These are phyloP conservation scores for Pachyseris speciosa DNA, from an alignment of 64 coral and sea anemone species.

Conservation along the genomic window DNA sequence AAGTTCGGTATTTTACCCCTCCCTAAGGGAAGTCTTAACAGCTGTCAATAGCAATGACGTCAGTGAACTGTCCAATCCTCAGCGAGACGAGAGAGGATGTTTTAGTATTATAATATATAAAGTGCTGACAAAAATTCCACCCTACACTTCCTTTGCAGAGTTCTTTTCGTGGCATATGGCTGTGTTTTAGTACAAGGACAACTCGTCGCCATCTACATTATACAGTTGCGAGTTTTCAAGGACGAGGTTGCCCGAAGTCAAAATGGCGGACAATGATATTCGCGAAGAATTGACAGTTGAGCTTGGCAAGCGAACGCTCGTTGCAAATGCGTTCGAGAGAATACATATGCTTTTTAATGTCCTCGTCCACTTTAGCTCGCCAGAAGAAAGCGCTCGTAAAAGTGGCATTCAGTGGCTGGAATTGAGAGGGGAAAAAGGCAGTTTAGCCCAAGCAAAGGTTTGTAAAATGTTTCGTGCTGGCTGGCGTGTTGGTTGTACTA, in stretches of 20 bases:
- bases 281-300: slow-evolving; percentile 48
- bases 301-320: slow-evolving; percentile 39
- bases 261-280: slow-evolving; percentile 58
- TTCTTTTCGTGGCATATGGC: slow-evolving; percentile 7
- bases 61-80: neutral
- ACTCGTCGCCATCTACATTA: neutral
- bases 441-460: slow-evolving; percentile 62
- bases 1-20: neutral
- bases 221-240: neutral
- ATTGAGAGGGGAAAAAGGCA: slow-evolving; percentile 53
- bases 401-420: slow-evolving; percentile 69
- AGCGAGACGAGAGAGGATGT: neutral
- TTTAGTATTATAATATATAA: slow-evolving; percentile 39
- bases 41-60: neutral
- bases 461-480: neutral
- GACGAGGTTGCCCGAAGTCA: neutral
- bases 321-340: slow-evolving; percentile 26
- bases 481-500: neutral
- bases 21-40: slow-evolving; percentile 40
- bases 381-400: slow-evolving; percentile 34
- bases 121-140: slow-evolving; percentile 2
- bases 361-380: slow-evolving; percentile 39
- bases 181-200: neutral
- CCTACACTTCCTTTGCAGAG: slow-evolving; percentile 22
- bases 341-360: slow-evolving; percentile 57